A percentile compares a stretch with the other conserved stretches of the same genome.
phyloP scores from a whole-genome alignment of 2,888 invertebrate species.

The Vesta saturnalis region DNA sequence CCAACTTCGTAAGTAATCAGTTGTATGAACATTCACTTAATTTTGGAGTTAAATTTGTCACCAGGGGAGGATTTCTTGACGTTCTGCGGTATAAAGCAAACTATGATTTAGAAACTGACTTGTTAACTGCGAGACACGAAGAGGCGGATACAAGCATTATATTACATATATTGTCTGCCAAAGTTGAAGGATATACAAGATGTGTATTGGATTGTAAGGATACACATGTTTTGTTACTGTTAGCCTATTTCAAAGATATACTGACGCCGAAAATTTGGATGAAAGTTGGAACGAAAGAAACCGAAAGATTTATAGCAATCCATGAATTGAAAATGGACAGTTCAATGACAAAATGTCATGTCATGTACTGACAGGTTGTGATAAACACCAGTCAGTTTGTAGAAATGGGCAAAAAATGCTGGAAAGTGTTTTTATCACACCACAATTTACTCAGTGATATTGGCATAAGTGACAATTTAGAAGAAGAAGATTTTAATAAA shows the following conservation, averaged over 20 bases:
- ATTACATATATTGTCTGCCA: slow-evolving; percentile 13
- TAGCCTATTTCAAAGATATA: slow-evolving; percentile 29
- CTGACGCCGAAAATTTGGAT: slow-evolving; percentile 30
- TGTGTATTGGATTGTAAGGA: slow-evolving; percentile 13
- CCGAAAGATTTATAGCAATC: neutral
- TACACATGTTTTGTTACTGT: slow-evolving; percentile 32
- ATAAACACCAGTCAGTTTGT: slow-evolving; percentile 39
- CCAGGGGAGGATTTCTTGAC: slow-evolving; percentile 21
- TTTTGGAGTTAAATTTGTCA: neutral
- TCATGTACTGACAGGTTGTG: slow-evolving; percentile 41
- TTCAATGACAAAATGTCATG: slow-evolving; percentile 23
- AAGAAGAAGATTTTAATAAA: neutral
- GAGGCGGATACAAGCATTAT: slow-evolving; percentile 33
- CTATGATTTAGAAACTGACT: slow-evolving; percentile 11
- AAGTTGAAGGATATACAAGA: neutral
- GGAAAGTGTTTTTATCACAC: slow-evolving; percentile 18
- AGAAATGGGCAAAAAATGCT: slow-evolving; percentile 36
- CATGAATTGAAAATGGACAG: slow-evolving; percentile 10
- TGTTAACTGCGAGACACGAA: slow-evolving; percentile 33
- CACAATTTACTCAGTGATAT: neutral
- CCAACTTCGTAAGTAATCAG: slow-evolving; percentile 23
- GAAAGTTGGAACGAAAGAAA: slow-evolving; percentile 17
- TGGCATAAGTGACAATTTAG: neutral
- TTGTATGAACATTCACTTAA: neutral
- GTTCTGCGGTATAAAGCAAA: slow-evolving; percentile 29